Conservation (phyloP, 2,888 invertebrate species). For the Aspidiotus destructor region DNA sequence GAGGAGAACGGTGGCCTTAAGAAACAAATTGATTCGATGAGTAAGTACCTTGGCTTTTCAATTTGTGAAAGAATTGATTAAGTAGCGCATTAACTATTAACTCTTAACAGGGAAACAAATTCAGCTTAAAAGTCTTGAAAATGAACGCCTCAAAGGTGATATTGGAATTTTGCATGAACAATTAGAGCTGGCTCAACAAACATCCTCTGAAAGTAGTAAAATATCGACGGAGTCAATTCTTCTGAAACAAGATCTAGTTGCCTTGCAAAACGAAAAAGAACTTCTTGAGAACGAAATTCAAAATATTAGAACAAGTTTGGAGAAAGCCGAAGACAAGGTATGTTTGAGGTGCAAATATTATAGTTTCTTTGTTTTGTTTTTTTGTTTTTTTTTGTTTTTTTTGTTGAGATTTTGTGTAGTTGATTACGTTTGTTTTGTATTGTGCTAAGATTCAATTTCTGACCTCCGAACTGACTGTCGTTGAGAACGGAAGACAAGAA, state of each 20-base stretch:
- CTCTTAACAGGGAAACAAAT: not conserved
- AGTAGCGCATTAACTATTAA: not conserved
- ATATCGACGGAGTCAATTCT: not conserved
- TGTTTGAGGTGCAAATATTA: not conserved
- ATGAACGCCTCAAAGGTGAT: constrained; percentile 12
- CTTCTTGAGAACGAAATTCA: constrained; percentile 14
- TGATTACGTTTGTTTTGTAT: not conserved
- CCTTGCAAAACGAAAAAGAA: not conserved
- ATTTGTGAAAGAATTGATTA: not conserved
- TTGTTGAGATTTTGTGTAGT: not conserved
- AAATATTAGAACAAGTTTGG: not conserved
- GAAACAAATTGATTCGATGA: constrained; percentile 8
- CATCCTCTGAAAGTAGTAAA: not conserved
- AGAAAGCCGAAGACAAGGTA: constrained; percentile 1
- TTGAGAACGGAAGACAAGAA: constrained; percentile 4
- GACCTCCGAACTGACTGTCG: not conserved
- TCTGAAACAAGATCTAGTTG: not conserved
- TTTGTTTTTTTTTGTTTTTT: not conserved
- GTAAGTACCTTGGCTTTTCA: constrained; percentile 10
- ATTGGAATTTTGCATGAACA: not conserved
- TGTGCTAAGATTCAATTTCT: not conserved
- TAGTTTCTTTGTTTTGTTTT: not conserved
- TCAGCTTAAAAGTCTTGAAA: not conserved
- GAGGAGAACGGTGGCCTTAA: constrained; percentile 15
- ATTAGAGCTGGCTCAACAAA: not conserved